Conservation (phyloP, 1,140 invertebrate genomes). For the Hyles euphorbiae region DNA sequence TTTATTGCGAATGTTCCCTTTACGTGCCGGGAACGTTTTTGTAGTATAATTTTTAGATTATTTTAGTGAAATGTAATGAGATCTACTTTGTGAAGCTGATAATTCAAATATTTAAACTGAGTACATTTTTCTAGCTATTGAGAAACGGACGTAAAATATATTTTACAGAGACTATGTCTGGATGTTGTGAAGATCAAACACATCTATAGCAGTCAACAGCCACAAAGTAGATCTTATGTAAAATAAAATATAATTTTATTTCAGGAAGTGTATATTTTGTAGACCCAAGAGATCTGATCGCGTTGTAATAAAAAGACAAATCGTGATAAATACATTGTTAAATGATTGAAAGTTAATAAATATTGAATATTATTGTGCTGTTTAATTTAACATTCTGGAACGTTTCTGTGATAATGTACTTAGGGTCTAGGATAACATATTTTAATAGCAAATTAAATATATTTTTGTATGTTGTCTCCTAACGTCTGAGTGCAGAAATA, state of each 20-base stretch:
- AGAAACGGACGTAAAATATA: too few relatives aligned
- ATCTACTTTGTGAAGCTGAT: not conserved
- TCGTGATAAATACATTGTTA: slow-evolving; percentile 68
- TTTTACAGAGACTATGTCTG: too few relatives aligned
- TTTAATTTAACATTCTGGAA: too few relatives aligned
- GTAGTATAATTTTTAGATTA: slow-evolving; percentile 4
- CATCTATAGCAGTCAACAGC: not conserved
- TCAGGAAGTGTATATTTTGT: slow-evolving; percentile 33
- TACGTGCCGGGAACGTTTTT: too few relatives aligned
- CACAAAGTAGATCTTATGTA: not conserved
- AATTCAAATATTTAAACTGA: not conserved
- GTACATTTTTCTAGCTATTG: not conserved
- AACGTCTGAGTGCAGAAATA: too few relatives aligned
- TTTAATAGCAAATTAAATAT: too few relatives aligned
- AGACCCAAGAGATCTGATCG: slow-evolving; percentile 49
- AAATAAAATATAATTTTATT: slow-evolving; percentile 6
- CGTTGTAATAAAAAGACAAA: slow-evolving; percentile 62
- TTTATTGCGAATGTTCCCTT: too few relatives aligned
- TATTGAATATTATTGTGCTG: slow-evolving; percentile 30
- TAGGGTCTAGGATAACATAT: too few relatives aligned
- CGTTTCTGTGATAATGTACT: too few relatives aligned
- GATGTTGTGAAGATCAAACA: too few relatives aligned
- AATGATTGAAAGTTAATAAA: slow-evolving; percentile 60
- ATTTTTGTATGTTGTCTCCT: too few relatives aligned
- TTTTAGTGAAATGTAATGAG: slow-evolving; percentile 3